A percentile compares a stretch with the other conserved stretches of the same genome.
Conservation (phyloP, 2,888 invertebrate species). For the Sarcophaga variegata region DNA sequence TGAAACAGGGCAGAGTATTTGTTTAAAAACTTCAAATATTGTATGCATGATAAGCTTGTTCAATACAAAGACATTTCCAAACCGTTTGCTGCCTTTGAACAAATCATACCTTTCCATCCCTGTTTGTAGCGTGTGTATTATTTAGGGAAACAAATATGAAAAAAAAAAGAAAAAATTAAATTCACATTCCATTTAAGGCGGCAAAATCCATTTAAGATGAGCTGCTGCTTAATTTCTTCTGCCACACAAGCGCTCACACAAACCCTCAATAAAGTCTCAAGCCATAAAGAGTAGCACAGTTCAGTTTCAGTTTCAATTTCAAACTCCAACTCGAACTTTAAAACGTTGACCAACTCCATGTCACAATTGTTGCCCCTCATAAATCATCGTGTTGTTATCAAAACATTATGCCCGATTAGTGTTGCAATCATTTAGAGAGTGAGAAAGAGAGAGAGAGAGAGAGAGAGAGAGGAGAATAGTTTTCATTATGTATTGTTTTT, state of each 20-base stretch:
- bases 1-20: too few relatives aligned
- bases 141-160: too few relatives aligned
- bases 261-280: background rate
- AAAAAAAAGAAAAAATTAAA: background rate
- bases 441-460: too few relatives aligned
- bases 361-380: conserved; percentile 49
- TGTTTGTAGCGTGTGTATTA: too few relatives aligned
- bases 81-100: too few relatives aligned
- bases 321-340: background rate
- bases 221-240: conserved; percentile 50
- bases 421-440: conserved; percentile 9
- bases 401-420: conserved; percentile 68
- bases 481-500: conserved; percentile 22
- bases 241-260: conserved; percentile 24
- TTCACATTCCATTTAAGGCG: conserved; percentile 62
- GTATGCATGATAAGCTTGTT: too few relatives aligned
- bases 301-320: conserved; percentile 11
- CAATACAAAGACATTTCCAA: too few relatives aligned
- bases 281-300: conserved; percentile 47
- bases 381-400: conserved; percentile 67
- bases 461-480: conserved; percentile 17
- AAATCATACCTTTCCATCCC: too few relatives aligned
- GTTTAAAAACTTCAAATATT: too few relatives aligned
- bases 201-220: conserved; percentile 62
- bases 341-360: conserved; percentile 30